Base-by-base conservation (phyloP, 2,888 invertebrate genomes). In the Ochropacha duplaris region DNA sequence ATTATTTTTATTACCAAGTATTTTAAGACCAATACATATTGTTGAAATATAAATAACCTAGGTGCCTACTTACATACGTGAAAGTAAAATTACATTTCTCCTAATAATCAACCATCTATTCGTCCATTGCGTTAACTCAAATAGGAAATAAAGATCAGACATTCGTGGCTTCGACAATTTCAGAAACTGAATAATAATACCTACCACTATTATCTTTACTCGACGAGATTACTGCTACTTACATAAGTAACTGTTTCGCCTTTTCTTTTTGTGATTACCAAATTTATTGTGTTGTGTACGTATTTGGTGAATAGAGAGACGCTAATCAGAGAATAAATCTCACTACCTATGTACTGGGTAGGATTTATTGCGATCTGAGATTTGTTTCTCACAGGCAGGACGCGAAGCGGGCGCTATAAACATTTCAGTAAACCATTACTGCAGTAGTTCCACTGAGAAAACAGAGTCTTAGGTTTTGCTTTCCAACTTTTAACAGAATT, bases 311-410 rank as follows among this genome's bases (percentile, higher is more conserved):
- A 82, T 78, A 78, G 76, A 78, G 73, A 76, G 78, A 81, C 80
- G 80, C 83, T 87, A 86, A 86, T 87, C 86, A 86, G 84, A 79
- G 83, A 74, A 86, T 86, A 87, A 85, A 87, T 87, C 86, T 85
- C 68, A 62, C 71, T 72, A 78, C 69, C 70, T 67, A n/a, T n/a
- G n/a, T n/a, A 69, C 69, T 60, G 69, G 66, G 70, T 67, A 79
- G 73, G 76, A 87, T 87, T 86, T 87, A 87, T 87, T 76, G 81
- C 81, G 79, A 85, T 84, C 83, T 71, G 76, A 86, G 85, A 88
- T 86, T 87, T 86, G 87, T 87, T 86, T 81, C 80, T 67, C 71
- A 66, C 72, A 70, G 75, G 72, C 74, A 74, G 76, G 72, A 79
- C 79, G 71, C 74, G 74, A 78, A 78, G 71, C 77, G 75, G 72